Evolutionary conservation across 2,888 invertebrate genomes (phyloP), one percentile per base, ranked within the genome.

Genomic region (Monoplex corrugatus): DNA sequence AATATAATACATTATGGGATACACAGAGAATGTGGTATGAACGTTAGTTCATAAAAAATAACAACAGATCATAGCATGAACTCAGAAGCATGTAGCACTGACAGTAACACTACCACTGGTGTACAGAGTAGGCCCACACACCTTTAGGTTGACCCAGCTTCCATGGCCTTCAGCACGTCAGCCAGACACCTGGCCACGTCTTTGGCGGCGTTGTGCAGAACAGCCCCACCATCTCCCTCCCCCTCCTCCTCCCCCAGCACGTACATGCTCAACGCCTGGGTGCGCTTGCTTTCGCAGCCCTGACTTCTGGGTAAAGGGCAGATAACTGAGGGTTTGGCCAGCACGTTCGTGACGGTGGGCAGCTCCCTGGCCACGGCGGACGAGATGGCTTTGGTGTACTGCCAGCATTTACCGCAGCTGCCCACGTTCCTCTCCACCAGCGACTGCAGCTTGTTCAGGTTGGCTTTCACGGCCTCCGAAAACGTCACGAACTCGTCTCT

Each of bases 281-380:
- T 88, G 57, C 89, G 89, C 45, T 44, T 63, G 28, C 89, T 87
- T 8, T 87, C 90, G 57, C 90, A 86, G 10, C 40, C 78, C 23
- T 63, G 32, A n/a, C 44, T 57, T 63, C 90, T 90, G 2, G 94
- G 94, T 13, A 93, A 88, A 0, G 94, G 94, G 80, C 93, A 93
- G 13, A 93, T 87, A 16, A 91, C 87, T 28, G 91, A 88, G 3
- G 90, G 88, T 19, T 91, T 88, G 6, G 90, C 89, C 6, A 93
- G 89, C 0, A 92, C 90, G 50, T 91, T 90, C 10, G 93, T 90
- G 0, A 92, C 91, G 35, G 91, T 93, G 16, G 94, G 94, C 0
- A 92, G 84, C 87, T 94, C 93, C 63, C 94, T 89, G 16, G 90
- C 84, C 35, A 94, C 92, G 5, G 94, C 93, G 0, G 94, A 93